Percentiles rank a stretch among this genome's conserved stretches.
These are phyloP conservation scores for Tenualosa ilisha DNA, from an alignment of 2,797 vertebrate species.

Conservation along the genomic window DNA sequence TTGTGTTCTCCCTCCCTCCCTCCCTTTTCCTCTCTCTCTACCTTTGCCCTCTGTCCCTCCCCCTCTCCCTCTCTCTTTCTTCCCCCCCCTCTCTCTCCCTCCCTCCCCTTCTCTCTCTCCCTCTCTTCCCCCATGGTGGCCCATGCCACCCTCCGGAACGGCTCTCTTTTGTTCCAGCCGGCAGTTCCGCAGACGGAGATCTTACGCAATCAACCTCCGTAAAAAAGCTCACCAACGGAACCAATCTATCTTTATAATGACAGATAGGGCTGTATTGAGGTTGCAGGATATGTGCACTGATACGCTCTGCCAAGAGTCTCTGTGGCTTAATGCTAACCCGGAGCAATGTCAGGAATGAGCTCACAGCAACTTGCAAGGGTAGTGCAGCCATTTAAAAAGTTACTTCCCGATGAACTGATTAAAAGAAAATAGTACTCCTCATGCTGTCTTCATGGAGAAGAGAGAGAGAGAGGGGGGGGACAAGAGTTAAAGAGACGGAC, in stretches of 20 bases:
- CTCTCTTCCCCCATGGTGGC: slow-evolving; percentile 18
- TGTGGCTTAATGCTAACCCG: slow-evolving; percentile 6
- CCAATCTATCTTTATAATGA: slow-evolving; percentile 26
- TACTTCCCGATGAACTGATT: slow-evolving; percentile 21
- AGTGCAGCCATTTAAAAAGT: slow-evolving; percentile 20
- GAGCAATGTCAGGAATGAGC: slow-evolving; percentile 23
- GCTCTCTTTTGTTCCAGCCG: slow-evolving; percentile 8
- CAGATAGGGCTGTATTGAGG: slow-evolving; percentile 26
- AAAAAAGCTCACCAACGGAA: slow-evolving; percentile 24
- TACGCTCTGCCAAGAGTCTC: slow-evolving; percentile 15
- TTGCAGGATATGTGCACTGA: background rate
- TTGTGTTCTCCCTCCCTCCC: background rate
- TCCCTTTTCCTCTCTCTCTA: background rate
- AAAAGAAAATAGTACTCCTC: background rate
- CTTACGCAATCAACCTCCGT: slow-evolving; percentile 24
- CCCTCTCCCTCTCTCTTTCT: background rate
- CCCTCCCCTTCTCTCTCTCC: background rate
- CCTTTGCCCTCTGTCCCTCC: background rate
- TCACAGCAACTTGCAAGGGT: background rate
- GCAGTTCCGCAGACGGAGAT: slow-evolving; percentile 21
- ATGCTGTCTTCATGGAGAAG: background rate
- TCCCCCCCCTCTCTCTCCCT: background rate
- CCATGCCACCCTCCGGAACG: slow-evolving; percentile 21
- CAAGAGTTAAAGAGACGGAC: background rate
- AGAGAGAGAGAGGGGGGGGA: background rate